Percentiles rank a stretch among this genome's conserved stretches.
phyloP scores from a whole-genome alignment of 2,113 vertebrate genomes.

The Gadus macrocephalus region DNA sequence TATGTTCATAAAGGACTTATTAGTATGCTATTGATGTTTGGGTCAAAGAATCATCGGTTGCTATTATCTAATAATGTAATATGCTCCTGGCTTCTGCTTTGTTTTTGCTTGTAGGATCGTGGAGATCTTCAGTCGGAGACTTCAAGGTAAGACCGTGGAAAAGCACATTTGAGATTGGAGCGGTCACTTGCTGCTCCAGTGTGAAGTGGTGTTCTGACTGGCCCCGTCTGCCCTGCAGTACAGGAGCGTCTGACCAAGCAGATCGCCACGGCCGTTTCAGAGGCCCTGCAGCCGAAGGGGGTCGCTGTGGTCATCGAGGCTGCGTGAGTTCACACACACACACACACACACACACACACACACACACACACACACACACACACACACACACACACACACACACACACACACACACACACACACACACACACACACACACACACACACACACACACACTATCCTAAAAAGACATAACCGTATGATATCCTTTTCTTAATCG shows the following conservation, averaged over 20 bases:
- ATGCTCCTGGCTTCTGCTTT: conserved; percentile 15
- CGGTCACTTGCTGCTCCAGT: too few species aligned
- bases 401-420: neutral
- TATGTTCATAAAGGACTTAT: neutral
- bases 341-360: conserved; percentile 10
- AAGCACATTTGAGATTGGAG: too few species aligned
- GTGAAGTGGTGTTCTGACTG: too few species aligned
- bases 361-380: neutral
- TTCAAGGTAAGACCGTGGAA: conserved; percentile 72
- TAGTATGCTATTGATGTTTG: too few species aligned
- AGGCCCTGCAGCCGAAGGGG: conserved; percentile 72
- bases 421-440: neutral
- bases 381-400: neutral
- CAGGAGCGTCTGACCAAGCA: conserved; percentile 79
- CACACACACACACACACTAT: neutral
- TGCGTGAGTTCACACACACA: conserved; percentile 57
- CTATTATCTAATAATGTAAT: conserved; percentile 15
- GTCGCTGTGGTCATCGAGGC: conserved; percentile 75
- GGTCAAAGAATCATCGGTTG: too few species aligned
- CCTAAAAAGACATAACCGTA: neutral
- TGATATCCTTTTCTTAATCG: too few species aligned
- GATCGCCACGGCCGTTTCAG: conserved; percentile 68
- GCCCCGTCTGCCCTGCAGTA: conserved; percentile 55
- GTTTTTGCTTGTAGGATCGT: conserved; percentile 70
- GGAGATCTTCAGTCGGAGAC: conserved; percentile 79